These are phyloP conservation scores for Carterocephalus palaemon DNA, from an alignment of 2,888 invertebrate genomes.

Conservation along the genomic window DNA sequence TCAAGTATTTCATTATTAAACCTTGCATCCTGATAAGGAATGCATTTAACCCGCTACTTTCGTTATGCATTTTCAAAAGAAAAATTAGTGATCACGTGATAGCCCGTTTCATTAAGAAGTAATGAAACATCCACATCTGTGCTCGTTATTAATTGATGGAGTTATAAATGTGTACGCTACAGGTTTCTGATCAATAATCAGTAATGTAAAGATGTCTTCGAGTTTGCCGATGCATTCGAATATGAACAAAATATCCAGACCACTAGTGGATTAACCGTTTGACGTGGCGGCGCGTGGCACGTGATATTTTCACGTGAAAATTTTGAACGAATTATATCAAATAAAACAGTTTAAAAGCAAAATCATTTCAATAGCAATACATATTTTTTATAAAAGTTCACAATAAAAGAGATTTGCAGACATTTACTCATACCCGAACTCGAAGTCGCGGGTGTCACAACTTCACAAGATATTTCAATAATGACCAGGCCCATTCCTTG, in stretches of 20 bases:
- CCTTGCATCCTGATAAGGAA: constrained; percentile 19
- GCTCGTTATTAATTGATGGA: constrained; percentile 56
- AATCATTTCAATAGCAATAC: too few species aligned
- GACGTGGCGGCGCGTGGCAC: constrained; percentile 11
- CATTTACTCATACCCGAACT: too few species aligned
- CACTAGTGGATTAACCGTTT: constrained; percentile 17
- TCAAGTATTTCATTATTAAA: neutral
- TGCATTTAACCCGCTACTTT: constrained; percentile 20
- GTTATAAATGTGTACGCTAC: constrained; percentile 40
- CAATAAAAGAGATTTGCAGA: too few species aligned
- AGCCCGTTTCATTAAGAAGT: constrained; percentile 62
- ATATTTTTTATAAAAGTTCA: too few species aligned
- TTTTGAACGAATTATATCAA: constrained; percentile 2
- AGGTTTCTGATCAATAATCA: constrained; percentile 22
- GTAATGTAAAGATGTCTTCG: constrained; percentile 20
- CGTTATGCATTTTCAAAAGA: constrained; percentile 50
- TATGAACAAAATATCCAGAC: constrained; percentile 18
- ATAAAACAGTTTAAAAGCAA: too few species aligned
- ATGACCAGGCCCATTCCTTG: too few species aligned
- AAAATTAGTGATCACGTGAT: constrained; percentile 64
- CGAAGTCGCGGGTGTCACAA: too few species aligned
- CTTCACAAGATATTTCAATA: too few species aligned
- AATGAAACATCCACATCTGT: constrained; percentile 64
- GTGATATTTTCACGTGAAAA: too few species aligned
- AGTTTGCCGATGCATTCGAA: constrained; percentile 21